Evolutionary conservation across 1,140 invertebrate genomes (phyloP).

Genomic region (Drosophila mayri): DNA sequence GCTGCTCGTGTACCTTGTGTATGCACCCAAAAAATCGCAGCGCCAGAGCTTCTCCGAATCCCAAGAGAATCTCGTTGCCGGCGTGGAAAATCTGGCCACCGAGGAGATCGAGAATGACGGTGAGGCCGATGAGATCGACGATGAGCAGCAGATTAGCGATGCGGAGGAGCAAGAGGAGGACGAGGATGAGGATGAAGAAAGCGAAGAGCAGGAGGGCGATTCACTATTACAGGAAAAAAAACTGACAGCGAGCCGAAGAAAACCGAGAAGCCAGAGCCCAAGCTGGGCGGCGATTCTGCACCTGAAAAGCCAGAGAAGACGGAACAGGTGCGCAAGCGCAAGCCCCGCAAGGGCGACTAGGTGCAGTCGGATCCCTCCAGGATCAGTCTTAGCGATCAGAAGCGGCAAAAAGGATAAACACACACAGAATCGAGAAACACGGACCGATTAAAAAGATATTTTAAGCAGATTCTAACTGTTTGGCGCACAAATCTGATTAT

Average conservation of each 20-base stretch:
- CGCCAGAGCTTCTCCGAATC: slow-evolving; percentile 83
- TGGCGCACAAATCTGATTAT: slow-evolving; percentile 41
- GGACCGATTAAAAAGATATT: slow-evolving; percentile 26
- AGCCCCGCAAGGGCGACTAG: slow-evolving; percentile 88
- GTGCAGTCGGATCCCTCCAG: slow-evolving; percentile 7
- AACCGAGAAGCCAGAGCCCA: slow-evolving; percentile 12
- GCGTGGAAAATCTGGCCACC: slow-evolving; percentile 74
- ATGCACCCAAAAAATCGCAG: slow-evolving; percentile 88
- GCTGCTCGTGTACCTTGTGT: slow-evolving; percentile 93
- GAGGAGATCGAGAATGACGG: slow-evolving; percentile 81
- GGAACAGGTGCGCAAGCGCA: slow-evolving; percentile 87
- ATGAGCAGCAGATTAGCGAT: slow-evolving; percentile 48
- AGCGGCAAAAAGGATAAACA: slow-evolving; percentile 75
- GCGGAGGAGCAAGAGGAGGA: slow-evolving; percentile 61
- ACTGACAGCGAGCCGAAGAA: slow-evolving; percentile 37
- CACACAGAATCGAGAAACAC: slow-evolving; percentile 46
- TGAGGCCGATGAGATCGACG: slow-evolving; percentile 59
- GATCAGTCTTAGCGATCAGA: slow-evolving; percentile 28
- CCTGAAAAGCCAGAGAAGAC: slow-evolving; percentile 60
- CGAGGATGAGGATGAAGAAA: slow-evolving; percentile 69
- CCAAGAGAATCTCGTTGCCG: slow-evolving; percentile 64
- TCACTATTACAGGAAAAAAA: slow-evolving; percentile 23
- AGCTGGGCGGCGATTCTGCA: slow-evolving; percentile 44
- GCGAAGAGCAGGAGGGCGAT: slow-evolving; percentile 57
- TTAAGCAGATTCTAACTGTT: slow-evolving; percentile 14